Evolutionary conservation across 2,797 vertebrate species (phyloP), one percentile per base, ranked within the genome.

Genomic region (Schizothorax lantsangensis): DNA sequence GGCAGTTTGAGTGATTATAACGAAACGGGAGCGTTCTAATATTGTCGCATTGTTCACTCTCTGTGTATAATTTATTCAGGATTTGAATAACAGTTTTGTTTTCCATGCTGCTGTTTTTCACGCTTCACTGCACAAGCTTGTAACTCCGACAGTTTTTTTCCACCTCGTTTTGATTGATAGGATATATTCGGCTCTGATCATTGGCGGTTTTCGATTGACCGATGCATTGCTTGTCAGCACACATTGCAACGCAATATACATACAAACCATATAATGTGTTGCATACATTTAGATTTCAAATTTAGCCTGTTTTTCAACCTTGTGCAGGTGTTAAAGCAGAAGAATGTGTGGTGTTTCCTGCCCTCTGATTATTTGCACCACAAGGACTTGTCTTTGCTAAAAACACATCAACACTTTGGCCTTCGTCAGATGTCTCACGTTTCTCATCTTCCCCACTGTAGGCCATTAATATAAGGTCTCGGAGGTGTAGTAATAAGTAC

Each of bases 271-370:
- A 21, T 38, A 84, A 4, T 11, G 26, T 26, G 5, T 1, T 19
- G 26, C 40, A 73, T 59, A 66, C 52, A 79, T 79, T 62, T 23
- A 45, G 47, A 38, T 66, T 43, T 43, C 62, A 83, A 62, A 78
- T 81, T 82, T 23, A 77, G 80, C 36, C 38, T 79, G 79, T 83
- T 85, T 84, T 72, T 81, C 38, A 36, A 36, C 81, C 79, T 26
- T 66, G 36, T 49, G 66, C 89, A 88, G 89, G 82, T 89, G 84
- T 75, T 79, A 86, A 74, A 74, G 71, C 64, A 72, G 30, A 79
- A 66, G 26, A 57, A 43, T 6, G 11, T 26, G 33, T 80, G 79
- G 66, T 69, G 88, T 87, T 88, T 78, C 80, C 79, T 26, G 54
- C 36, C 33, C 21, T 75, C 6, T 71, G 68, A 72, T 77, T 66